These are phyloP conservation scores for Elysia chlorotica DNA, from an alignment of 1,140 invertebrate species.

Conservation along the genomic window DNA sequence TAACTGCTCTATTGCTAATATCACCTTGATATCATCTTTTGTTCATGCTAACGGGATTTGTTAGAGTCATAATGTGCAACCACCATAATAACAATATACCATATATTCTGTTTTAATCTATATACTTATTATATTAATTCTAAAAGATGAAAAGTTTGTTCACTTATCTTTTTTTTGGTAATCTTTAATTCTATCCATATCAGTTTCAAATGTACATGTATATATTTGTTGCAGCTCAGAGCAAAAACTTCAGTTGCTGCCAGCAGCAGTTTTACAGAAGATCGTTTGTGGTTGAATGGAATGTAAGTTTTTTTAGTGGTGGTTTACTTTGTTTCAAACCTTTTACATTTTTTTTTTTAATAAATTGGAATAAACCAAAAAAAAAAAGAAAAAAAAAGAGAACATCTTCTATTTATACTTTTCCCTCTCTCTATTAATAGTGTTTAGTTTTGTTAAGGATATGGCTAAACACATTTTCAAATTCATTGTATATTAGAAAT, in stretches of 20 bases:
- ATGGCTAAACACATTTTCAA: no score
- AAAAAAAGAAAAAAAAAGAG: neutral
- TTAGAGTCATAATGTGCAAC: neutral
- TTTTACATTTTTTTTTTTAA: neutral
- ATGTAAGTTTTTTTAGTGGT: constrained; percentile 63
- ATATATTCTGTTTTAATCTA: neutral
- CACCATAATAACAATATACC: neutral
- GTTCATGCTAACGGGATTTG: neutral
- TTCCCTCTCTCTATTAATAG: neutral
- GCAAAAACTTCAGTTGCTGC: constrained; percentile 86
- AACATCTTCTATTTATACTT: neutral
- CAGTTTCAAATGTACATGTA: neutral
- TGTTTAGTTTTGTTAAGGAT: neutral
- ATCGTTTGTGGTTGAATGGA: constrained; percentile 90
- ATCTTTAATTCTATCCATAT: neutral
- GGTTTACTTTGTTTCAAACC: neutral
- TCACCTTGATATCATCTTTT: no score
- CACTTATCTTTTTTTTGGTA: neutral
- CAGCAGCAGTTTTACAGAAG: constrained; percentile 73
- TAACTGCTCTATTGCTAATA: no score
- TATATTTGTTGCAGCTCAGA: constrained; percentile 71
- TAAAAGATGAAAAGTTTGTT: neutral
- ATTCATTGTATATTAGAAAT: no score
- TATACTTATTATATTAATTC: neutral
- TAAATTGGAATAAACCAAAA: neutral